Conservation (phyloP, 2,797 vertebrate genomes). For the Arctocebus calabarensis region DNA sequence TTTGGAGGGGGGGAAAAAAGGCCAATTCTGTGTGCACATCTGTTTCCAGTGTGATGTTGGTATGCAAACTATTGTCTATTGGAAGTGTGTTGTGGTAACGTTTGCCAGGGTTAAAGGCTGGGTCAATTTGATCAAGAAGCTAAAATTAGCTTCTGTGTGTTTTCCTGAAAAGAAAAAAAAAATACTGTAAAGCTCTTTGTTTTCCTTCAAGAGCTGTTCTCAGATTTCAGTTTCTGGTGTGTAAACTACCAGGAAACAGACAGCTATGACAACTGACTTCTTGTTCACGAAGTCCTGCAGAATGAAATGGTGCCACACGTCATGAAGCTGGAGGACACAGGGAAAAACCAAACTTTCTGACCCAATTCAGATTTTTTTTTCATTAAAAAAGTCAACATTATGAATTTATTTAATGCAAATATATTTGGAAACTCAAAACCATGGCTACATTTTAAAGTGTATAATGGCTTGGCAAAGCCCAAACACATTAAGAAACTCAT, state of each 20-base stretch:
- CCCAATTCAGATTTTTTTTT: slow-evolving; percentile 69
- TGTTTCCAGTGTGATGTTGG: slow-evolving; percentile 91
- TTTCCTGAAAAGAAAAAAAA: slow-evolving; percentile 89
- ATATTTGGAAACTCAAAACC: slow-evolving; percentile 70
- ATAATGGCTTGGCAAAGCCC: slow-evolving; percentile 71
- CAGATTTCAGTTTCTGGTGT: slow-evolving; percentile 86
- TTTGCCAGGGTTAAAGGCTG: slow-evolving; percentile 93
- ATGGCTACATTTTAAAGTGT: slow-evolving; percentile 59
- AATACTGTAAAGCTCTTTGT: slow-evolving; percentile 89
- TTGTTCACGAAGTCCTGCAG: slow-evolving; percentile 78
- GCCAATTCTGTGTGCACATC: slow-evolving; percentile 86
- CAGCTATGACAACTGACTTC: slow-evolving; percentile 80
- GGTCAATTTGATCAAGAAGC: slow-evolving; percentile 93
- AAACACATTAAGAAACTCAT: slow-evolving; percentile 75
- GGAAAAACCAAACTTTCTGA: slow-evolving; percentile 58
- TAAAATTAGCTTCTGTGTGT: slow-evolving; percentile 94
- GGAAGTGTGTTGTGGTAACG: slow-evolving; percentile 92
- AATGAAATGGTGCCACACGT: slow-evolving; percentile 73
- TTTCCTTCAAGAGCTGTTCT: slow-evolving; percentile 88
- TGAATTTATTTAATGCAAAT: slow-evolving; percentile 69
- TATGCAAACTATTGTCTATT: slow-evolving; percentile 93
- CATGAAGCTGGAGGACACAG: not conserved
- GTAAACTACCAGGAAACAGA: slow-evolving; percentile 87
- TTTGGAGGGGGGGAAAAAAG: slow-evolving; percentile 74
- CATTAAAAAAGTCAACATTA: slow-evolving; percentile 48